These are phyloP conservation scores for Deroplatys truncata DNA, from an alignment of 2,888 invertebrate genomes.

Conservation along the genomic window DNA sequence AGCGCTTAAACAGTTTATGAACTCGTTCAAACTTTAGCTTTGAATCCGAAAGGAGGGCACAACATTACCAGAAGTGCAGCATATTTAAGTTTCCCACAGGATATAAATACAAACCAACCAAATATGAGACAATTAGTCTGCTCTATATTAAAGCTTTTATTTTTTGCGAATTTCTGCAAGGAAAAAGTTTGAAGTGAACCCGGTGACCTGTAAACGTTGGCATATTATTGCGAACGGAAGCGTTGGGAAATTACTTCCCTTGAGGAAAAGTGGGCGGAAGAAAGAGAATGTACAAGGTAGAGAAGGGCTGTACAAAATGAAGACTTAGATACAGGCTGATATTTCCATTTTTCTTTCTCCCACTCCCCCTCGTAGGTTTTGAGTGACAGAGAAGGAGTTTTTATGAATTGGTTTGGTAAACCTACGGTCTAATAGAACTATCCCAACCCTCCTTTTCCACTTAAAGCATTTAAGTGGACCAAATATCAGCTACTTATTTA, in stretches of 20 bases:
- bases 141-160: not conserved
- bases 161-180: not conserved
- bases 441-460: no score
- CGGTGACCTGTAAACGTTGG: not conserved
- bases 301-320: not conserved
- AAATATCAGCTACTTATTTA: no score
- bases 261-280: not conserved
- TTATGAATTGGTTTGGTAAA: no score
- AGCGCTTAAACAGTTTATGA: not conserved
- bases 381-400: no score
- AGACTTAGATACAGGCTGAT: no score
- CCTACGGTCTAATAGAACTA: no score
- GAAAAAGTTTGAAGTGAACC: not conserved
- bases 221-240: not conserved
- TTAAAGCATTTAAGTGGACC: no score
- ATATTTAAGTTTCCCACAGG: not conserved
- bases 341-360: no score
- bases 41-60: no score
- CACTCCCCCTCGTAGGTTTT: no score
- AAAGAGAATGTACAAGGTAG: not conserved
- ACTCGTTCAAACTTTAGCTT: not conserved
- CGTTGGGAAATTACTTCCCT: not conserved
- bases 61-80: no score
- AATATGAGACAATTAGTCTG: not conserved
- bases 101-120: not conserved